Base-by-base conservation (phyloP, 2,888 invertebrate species). In the Thysanoteuthis rhombus region DNA sequence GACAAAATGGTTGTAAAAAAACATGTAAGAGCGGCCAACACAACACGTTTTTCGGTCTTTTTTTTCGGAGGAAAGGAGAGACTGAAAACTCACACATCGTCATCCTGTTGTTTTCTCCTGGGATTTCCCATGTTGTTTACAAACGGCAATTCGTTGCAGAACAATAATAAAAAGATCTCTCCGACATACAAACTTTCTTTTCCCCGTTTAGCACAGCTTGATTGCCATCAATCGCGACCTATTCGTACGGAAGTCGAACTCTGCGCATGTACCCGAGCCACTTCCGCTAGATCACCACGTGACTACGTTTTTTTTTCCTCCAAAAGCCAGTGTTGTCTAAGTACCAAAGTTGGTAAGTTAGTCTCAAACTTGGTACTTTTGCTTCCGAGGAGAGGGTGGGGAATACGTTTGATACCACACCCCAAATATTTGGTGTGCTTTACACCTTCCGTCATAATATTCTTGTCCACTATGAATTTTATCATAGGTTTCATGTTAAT, bases 91-190 rank as follows among this genome's bases (percentile, higher is more conserved):
- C 42, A 91, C 91, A 91, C 42, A 91, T 91, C 40, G 42, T 91
- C 91, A 32, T 91, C 91, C 42, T 91, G 91, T 91, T 40, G 91
- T 42, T 91, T 91, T 91, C 40, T 91, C 91, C 42, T 91, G 42
- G 91, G 91, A 32, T 91, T 91, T 32, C 91, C 91, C 91, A 91
- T 91, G 28, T 42, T 40, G 40, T 39, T 90, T 90, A 91, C 19
- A 25, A 28, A 90, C 90, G 42, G 40, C 42, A 90, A 28, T 58
- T 22, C 58, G 58, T 58, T 58, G 58, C 10, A n/a, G 75, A 75
- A n/a, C 75, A 75, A 75, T 32, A 75, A 75, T 5, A 75, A 75
- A n/a, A 75, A 75, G 75, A 75, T 75, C 75, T 75, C 32, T 75
- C 75, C 75, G 75, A 75, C 75, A 75, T 75, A 75, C 75, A 75